These are phyloP conservation scores for Rhinoderma darwinii DNA, from an alignment of 2,113 vertebrate species.

Conservation along the genomic window DNA sequence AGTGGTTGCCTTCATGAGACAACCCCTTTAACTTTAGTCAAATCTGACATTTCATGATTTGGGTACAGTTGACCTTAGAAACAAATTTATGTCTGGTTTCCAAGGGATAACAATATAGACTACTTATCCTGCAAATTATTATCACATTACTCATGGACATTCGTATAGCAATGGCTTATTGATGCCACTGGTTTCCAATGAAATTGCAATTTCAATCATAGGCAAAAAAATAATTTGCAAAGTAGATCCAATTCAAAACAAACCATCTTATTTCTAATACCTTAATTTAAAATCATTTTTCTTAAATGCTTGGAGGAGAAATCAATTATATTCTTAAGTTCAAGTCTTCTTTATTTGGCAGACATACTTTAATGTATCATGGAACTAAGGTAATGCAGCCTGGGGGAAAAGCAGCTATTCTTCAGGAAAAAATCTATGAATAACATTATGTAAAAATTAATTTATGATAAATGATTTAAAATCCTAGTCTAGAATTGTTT, in stretches of 20 bases:
- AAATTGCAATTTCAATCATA: not conserved
- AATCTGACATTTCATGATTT: not conserved
- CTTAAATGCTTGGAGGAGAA: conserved; percentile 67
- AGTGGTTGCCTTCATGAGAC: no score
- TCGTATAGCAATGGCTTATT: no score
- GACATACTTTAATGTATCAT: conserved; percentile 63
- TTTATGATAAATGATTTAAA: conserved; percentile 74
- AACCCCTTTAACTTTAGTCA: no score
- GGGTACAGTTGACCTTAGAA: not conserved
- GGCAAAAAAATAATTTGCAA: not conserved
- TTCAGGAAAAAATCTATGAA: conserved; percentile 70
- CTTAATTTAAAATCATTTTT: conserved; percentile 61
- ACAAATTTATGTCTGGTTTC: not conserved
- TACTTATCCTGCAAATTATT: not conserved
- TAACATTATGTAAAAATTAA: conserved; percentile 74
- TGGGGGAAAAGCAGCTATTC: conserved; percentile 66
- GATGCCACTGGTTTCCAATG: not conserved
- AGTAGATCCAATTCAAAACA: not conserved
- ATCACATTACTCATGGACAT: not conserved
- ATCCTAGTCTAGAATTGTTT: conserved; percentile 68
- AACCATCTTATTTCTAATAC: conserved; percentile 62
- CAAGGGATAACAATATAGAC: not conserved
- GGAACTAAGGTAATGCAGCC: conserved; percentile 63
- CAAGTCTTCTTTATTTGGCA: conserved; percentile 61
- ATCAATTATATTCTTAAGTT: conserved; percentile 70